phyloP scores from a whole-genome alignment of 2,113 vertebrate species.

The Carassius gibelio region DNA sequence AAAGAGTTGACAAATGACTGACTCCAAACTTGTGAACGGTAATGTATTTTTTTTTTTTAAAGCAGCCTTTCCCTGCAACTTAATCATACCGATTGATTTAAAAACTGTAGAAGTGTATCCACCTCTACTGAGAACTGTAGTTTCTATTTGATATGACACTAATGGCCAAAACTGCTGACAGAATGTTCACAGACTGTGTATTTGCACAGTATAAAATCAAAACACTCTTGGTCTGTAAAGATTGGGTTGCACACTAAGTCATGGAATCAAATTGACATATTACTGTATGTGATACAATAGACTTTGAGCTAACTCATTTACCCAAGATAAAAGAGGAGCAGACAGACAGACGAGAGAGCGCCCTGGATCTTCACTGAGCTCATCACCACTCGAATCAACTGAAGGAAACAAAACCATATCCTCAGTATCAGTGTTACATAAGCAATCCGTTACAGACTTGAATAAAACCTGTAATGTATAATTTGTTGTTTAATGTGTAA shows the following conservation, averaged over 20 bases:
- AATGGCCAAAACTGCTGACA: background rate
- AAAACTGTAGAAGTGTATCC: background rate
- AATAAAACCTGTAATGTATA: background rate
- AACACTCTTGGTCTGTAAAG: background rate
- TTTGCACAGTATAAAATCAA: background rate
- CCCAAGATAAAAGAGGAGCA: slow-evolving; percentile 94
- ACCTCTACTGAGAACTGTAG: background rate
- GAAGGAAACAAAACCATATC: slow-evolving; percentile 45
- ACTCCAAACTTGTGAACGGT: background rate
- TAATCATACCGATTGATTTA: background rate
- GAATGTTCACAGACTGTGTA: background rate
- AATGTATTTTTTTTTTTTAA: too few relatives aligned
- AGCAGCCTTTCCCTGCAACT: background rate
- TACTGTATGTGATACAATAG: background rate
- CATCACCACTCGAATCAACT: slow-evolving; percentile 95
- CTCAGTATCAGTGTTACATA: background rate
- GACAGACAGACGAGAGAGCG: slow-evolving; percentile 86
- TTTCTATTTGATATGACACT: too few relatives aligned
- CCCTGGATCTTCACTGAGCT: slow-evolving; percentile 95
- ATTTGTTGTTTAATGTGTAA: background rate
- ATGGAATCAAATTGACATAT: background rate
- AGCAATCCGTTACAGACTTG: background rate
- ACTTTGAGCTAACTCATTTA: slow-evolving; percentile 69
- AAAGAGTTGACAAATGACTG: too few relatives aligned
- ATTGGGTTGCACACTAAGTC: background rate